phyloP scores from a whole-genome alignment of 2,797 vertebrate species.

The Rousettus madagascariensis region DNA sequence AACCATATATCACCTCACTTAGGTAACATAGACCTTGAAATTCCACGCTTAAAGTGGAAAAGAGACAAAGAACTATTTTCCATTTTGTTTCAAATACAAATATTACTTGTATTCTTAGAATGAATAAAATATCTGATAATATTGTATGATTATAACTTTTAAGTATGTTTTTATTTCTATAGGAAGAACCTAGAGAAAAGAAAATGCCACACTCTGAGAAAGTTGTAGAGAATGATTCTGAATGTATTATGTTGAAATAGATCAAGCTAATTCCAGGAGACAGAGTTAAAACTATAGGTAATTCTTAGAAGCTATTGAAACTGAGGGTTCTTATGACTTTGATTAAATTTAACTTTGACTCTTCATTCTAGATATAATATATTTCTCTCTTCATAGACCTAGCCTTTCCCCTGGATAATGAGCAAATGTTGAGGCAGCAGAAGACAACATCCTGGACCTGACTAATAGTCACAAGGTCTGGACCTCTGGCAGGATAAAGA shows the following conservation, averaged over 20 bases:
- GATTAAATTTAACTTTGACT: neutral
- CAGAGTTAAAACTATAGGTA: neutral
- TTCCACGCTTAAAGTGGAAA: neutral
- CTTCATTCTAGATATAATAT: neutral
- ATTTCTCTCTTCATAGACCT: neutral
- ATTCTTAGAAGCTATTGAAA: neutral
- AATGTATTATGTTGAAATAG: neutral
- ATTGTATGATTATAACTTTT: neutral
- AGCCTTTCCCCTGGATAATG: too few species aligned
- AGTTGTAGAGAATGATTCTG: neutral
- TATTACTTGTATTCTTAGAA: neutral
- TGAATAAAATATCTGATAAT: neutral
- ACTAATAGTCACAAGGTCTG: too few species aligned
- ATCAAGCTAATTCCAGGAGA: neutral
- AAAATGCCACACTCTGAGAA: neutral
- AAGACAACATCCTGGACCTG: neutral
- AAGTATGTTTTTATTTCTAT: neutral
- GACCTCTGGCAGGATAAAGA: too few species aligned
- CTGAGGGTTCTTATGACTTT: neutral
- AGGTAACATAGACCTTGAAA: neutral
- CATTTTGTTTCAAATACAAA: neutral
- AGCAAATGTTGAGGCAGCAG: neutral
- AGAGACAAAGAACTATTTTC: neutral
- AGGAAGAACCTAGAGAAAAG: neutral
- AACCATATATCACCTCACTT: neutral